Evolutionary conservation across 2,888 invertebrate species (phyloP), one percentile per base, ranked within the genome.

Genomic region (Philopedon plagiatum): DNA sequence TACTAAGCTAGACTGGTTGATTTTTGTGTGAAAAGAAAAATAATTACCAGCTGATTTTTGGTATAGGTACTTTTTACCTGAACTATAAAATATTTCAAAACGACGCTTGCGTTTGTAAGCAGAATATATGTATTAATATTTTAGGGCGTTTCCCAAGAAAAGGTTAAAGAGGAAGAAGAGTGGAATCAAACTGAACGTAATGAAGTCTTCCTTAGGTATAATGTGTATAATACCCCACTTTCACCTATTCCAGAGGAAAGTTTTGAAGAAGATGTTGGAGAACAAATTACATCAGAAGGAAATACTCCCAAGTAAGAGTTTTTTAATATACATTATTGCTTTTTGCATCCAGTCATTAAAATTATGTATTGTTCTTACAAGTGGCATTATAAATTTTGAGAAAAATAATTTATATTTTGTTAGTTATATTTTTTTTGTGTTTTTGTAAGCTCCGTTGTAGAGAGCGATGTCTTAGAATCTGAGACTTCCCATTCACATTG

Each of bases 201-300:
- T 62, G 85, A 85, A 80, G 83, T 87, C 11, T 83, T 84, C 71
- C 81, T 84, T 21, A 85, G 86, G 76, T 90, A 90, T 76, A 89
- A 89, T 76, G 85, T 87, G 18, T 90, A 88, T 76, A 88, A 89
- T 18, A 87, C 88, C 0, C 89, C 89, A 0, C 78, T 91, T 13
- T 90, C 90, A 58, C 90, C 91, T 0, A 91, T 90, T 67, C 84
- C 89, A 21, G 91, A 91, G 80, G 90, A 90, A 82, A 82, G 79
- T 29, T 46, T 32, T 9, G 74, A 74, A 56, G 75, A 76, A 68
- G 76, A 71, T 26, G 78, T 78, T 49, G 83, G 81, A 58, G 32
- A 51, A 21, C 80, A 79, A 54, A 67, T 61, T 19, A 78, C 78
- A 29, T 77, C 78, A 13, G 79, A 76, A 41, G 78, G 79, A 66